Evolutionary conservation across 1,140 invertebrate species (phyloP).

Genomic region (Sipha flava): DNA sequence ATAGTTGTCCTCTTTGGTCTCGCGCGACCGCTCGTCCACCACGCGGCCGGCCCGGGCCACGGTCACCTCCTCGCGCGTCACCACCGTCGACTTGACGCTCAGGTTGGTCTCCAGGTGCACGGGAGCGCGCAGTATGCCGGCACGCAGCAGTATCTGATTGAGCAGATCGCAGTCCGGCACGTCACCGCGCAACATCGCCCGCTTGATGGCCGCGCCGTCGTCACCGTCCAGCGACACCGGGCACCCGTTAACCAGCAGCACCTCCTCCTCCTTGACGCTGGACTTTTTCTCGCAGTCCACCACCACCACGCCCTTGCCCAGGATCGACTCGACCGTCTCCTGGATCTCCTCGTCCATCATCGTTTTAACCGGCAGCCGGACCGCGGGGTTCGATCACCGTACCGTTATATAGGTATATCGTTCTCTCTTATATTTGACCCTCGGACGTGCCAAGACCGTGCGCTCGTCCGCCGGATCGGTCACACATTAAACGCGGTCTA

Average conservation of each 20-base stretch:
- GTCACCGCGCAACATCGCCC: constrained; percentile 60
- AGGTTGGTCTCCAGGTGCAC: constrained; percentile 63
- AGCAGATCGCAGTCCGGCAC: constrained; percentile 63
- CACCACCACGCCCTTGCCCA: constrained; percentile 64
- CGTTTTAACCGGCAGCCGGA: no score
- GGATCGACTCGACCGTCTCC: constrained; percentile 66
- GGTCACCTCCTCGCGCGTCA: constrained; percentile 64
- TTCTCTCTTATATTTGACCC: no score
- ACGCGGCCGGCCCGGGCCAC: constrained; percentile 59
- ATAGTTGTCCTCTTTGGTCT: constrained; percentile 64
- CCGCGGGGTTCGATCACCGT: no score
- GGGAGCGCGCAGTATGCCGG: constrained; percentile 51
- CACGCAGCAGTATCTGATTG: constrained; percentile 56
- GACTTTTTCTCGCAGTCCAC: constrained; percentile 68
- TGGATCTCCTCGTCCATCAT: constrained; percentile 67
- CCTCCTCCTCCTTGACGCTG: constrained; percentile 61
- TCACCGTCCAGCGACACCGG: constrained; percentile 60
- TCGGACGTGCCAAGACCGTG: no score
- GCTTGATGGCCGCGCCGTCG: constrained; percentile 60
- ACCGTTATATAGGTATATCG: no score
- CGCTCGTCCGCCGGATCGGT: no score
- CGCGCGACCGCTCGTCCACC: constrained; percentile 60
- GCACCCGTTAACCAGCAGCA: constrained; percentile 64
- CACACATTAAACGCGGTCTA: no score
- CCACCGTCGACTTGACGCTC: constrained; percentile 62